Evolutionary conservation across 2,888 invertebrate species (phyloP), one percentile per base, ranked within the genome.

Genomic region (Celastrina argiolus): DNA sequence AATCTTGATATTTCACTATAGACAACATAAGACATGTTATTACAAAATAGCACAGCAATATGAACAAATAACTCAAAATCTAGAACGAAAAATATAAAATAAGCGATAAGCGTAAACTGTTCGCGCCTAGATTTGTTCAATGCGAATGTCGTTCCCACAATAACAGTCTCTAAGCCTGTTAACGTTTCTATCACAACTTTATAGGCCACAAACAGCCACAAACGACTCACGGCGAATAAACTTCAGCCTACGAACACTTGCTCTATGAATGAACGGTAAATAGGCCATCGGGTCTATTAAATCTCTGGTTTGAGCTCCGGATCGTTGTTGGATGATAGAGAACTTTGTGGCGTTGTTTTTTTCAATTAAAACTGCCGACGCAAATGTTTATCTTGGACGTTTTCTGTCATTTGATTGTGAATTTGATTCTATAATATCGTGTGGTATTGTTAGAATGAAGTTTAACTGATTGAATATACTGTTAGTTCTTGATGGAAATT

Each of bases 401-500:
- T 78, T 80, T 76, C 77, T 78, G 70, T 79, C 81, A 75, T 74
- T 78, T 78, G 67, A 70, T 72, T 72, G 70, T 59, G 68, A 72
- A n/a, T n/a, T n/a, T n/a, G n/a, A n/a, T n/a, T n/a, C n/a, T n/a
- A n/a, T n/a, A n/a, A n/a, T n/a, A n/a, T n/a, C n/a, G n/a, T n/a
- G n/a, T n/a, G n/a, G n/a, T n/a, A n/a, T n/a, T n/a, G n/a, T n/a
- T n/a, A n/a, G n/a, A n/a, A n/a, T n/a, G n/a, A n/a, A n/a, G n/a
- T n/a, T n/a, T n/a, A n/a, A n/a, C n/a, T n/a, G n/a, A n/a, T n/a
- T n/a, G n/a, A n/a, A n/a, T n/a, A n/a, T n/a, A n/a, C n/a, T n/a
- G n/a, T n/a, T n/a, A n/a, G n/a, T n/a, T n/a, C n/a, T n/a, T n/a
- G n/a, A n/a, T n/a, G n/a, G n/a, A n/a, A n/a, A n/a, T n/a, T n/a